Evolutionary conservation across 2,888 invertebrate species (phyloP).

Genomic region (Tethea ocularis): DNA sequence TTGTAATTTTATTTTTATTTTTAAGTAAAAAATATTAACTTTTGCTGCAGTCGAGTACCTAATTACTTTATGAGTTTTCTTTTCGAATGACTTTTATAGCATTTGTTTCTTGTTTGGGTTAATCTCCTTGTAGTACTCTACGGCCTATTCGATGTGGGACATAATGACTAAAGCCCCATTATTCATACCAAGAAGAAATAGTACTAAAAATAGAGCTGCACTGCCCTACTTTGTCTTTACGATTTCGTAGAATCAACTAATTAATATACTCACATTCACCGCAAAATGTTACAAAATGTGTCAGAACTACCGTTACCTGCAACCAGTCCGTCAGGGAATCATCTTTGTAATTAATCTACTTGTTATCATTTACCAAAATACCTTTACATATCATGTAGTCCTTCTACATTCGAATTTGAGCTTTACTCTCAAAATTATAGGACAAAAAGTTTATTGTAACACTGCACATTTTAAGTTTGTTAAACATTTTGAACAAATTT

Average conservation of each 20-base stretch:
- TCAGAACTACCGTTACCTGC: constrained; percentile 56
- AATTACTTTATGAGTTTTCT: no score
- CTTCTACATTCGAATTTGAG: constrained; percentile 15
- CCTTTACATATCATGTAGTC: not conserved
- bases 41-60: no score
- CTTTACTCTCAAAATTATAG: constrained; percentile 14
- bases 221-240: constrained; percentile 42
- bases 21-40: no score
- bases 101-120: no score
- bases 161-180: no score
- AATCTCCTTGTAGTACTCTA: no score
- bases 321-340: constrained; percentile 63
- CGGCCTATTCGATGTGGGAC: no score
- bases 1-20: no score
- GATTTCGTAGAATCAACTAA: constrained; percentile 50
- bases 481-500: constrained; percentile 22
- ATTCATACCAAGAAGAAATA: not conserved
- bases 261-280: constrained; percentile 42
- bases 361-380: constrained; percentile 46
- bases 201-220: constrained; percentile 17
- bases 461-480: constrained; percentile 10
- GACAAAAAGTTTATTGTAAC: constrained; percentile 12
- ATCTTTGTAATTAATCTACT: constrained; percentile 76
- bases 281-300: constrained; percentile 52
- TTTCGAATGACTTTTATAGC: no score